Evolutionary conservation across 23 tunicate genomes (phyloP), one percentile per base, ranked within the genome.

Genomic region (Styela plicata): DNA sequence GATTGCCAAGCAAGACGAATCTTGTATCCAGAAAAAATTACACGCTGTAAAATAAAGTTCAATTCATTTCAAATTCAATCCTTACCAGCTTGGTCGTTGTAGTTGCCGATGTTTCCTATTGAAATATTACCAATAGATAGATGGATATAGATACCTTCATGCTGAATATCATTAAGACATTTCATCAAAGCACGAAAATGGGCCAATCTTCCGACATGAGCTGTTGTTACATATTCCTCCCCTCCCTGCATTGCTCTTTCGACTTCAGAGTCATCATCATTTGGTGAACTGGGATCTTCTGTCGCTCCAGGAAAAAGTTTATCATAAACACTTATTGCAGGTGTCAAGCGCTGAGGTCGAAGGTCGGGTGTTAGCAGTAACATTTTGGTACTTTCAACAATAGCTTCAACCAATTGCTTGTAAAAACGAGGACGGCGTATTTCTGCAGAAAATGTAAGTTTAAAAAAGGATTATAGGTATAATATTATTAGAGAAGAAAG

Each of bases 101-200:
- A n/a, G n/a, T n/a, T n/a, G n/a, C n/a, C n/a, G n/a, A n/a, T n/a
- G n/a, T n/a, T n/a, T n/a, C n/a, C n/a, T n/a, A n/a, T n/a, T n/a
- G n/a, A n/a, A n/a, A n/a, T n/a, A n/a, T n/a, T n/a, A n/a, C n/a
- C n/a, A n/a, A n/a, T n/a, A n/a, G n/a, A n/a, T n/a, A n/a, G n/a
- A n/a, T n/a, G n/a, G n/a, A n/a, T n/a, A n/a, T n/a, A n/a, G n/a
- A n/a, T 17, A 83, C 97, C 84, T 83, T 83, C 78, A 35, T 77
- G 30, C 64, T 74, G 73, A 64, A 91, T 28, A 21, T 84, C 84
- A 62, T 91, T 86, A 34, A 91, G 90, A 10, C 88, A 83, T 34
- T 65, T 79, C 80, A 87, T 84, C 97, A 91, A 79, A 21, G 79
- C 90, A 28, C 91, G 88, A 33, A 83, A 91, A 65, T 86, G 89